Evolutionary conservation across 1,140 invertebrate genomes (phyloP).

Genomic region (Drosophila grimshawi): DNA sequence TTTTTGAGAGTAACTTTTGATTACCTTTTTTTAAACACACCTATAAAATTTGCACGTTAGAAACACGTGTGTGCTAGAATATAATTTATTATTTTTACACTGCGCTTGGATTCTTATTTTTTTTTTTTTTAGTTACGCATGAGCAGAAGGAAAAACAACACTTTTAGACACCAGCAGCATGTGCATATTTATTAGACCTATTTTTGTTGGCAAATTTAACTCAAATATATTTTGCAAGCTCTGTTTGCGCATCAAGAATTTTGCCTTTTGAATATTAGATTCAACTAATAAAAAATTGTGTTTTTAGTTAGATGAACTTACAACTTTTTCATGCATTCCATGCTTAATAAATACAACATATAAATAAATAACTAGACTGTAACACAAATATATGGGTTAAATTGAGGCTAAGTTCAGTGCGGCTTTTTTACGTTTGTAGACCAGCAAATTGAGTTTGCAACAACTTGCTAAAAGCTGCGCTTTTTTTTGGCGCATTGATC

Average conservation of each 20-base stretch:
- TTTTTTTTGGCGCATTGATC: slow-evolving; percentile 69
- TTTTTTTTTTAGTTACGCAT: slow-evolving; percentile 24
- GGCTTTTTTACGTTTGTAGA: not conserved
- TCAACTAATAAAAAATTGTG: not conserved
- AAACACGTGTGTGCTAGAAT: slow-evolving; percentile 24
- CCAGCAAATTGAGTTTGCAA: not conserved
- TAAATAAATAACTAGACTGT: too few species aligned
- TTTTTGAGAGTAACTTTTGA: slow-evolving; percentile 20
- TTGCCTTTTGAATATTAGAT: not conserved
- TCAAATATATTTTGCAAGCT: slow-evolving; percentile 14
- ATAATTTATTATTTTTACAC: slow-evolving; percentile 49
- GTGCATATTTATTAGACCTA: slow-evolving; percentile 7
- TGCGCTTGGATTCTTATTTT: slow-evolving; percentile 34
- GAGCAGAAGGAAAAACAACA: slow-evolving; percentile 2
- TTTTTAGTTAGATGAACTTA: not conserved
- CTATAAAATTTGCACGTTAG: not conserved
- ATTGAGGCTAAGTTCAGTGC: too few species aligned
- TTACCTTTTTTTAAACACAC: slow-evolving; percentile 7
- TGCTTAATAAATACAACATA: too few species aligned
- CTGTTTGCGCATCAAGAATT: not conserved
- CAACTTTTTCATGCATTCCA: too few species aligned
- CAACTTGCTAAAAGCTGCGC: slow-evolving; percentile 5
- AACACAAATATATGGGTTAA: too few species aligned
- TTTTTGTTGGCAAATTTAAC: slow-evolving; percentile 18
- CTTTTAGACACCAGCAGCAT: slow-evolving; percentile 7